Evolutionary conservation across 1,140 invertebrate species (phyloP).

Genomic region (Zaprionus kolodkinae): DNA sequence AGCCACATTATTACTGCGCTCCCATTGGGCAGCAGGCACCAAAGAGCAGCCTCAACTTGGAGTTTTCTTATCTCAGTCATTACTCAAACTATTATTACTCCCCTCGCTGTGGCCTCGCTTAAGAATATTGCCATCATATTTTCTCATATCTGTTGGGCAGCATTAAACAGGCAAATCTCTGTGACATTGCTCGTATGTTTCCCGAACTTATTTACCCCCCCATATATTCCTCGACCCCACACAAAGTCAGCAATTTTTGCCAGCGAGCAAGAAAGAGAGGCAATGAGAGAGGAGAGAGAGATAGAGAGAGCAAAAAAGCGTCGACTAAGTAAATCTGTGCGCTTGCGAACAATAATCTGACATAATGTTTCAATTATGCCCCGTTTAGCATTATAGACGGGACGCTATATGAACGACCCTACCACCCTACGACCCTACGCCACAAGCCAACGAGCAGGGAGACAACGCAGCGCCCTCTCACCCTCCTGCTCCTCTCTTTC

Average conservation of each 20-base stretch:
- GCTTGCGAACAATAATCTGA: slow-evolving; percentile 81
- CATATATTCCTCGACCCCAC: neutral
- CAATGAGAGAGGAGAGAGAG: neutral
- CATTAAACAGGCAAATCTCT: slow-evolving; percentile 65
- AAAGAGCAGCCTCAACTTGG: slow-evolving; percentile 16
- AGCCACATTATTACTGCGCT: neutral
- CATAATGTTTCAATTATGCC: slow-evolving; percentile 83
- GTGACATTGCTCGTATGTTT: slow-evolving; percentile 72
- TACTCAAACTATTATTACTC: slow-evolving; percentile 30
- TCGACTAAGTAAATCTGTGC: slow-evolving; percentile 76
- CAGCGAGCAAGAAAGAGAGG: neutral
- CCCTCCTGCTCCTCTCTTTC: neutral
- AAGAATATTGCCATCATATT: slow-evolving; percentile 40
- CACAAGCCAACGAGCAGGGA: slow-evolving; percentile 25
- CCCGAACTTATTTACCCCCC: slow-evolving; percentile 37
- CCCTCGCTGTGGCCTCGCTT: slow-evolving; percentile 9
- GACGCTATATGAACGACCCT: slow-evolving; percentile 46
- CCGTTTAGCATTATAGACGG: slow-evolving; percentile 73
- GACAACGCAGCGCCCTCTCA: neutral
- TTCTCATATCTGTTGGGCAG: slow-evolving; percentile 53
- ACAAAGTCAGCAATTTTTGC: slow-evolving; percentile 49
- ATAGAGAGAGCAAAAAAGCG: slow-evolving; percentile 43
- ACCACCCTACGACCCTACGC: slow-evolving; percentile 14
- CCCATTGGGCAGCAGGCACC: neutral
- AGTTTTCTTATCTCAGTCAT: slow-evolving; percentile 41